Conservation (phyloP, 2,888 invertebrate genomes). For the Aphidoletes aphidimyza region DNA sequence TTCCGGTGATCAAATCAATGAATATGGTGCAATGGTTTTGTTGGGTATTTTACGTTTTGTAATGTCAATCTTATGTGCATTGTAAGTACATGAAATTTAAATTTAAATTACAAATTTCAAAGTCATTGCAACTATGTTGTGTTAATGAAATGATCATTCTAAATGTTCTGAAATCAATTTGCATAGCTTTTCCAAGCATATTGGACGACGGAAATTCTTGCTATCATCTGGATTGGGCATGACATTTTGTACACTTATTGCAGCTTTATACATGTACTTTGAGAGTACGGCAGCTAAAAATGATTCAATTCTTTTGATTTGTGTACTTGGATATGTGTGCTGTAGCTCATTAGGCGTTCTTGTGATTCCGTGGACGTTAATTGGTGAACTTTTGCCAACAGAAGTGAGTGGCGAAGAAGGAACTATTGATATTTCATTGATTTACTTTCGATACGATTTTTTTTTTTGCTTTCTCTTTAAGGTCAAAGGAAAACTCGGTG, state of each 20-base stretch:
- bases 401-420: constrained; percentile 56
- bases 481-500: constrained; percentile 68
- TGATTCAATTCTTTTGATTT: constrained; percentile 66
- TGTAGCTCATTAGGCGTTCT: constrained; percentile 69
- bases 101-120: constrained; percentile 53
- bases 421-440: background rate
- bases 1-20: constrained; percentile 58
- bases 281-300: constrained; percentile 52
- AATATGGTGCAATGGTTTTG: constrained; percentile 59
- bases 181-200: constrained; percentile 65
- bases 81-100: constrained; percentile 58
- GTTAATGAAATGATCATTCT: background rate
- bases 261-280: constrained; percentile 57
- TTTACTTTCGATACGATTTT: background rate
- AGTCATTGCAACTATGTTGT: no score
- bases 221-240: constrained; percentile 69
- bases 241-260: constrained; percentile 64
- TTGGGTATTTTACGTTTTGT: constrained; percentile 65
- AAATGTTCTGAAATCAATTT: no score
- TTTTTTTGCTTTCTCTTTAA: constrained; percentile 58
- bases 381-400: constrained; percentile 62
- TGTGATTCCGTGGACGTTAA: constrained; percentile 72
- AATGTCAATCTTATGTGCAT: constrained; percentile 68
- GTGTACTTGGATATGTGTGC: constrained; percentile 68
- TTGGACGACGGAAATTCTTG: constrained; percentile 68